Evolutionary conservation across 2,797 vertebrate species (phyloP).

Genomic region (Apogon talboti): DNA sequence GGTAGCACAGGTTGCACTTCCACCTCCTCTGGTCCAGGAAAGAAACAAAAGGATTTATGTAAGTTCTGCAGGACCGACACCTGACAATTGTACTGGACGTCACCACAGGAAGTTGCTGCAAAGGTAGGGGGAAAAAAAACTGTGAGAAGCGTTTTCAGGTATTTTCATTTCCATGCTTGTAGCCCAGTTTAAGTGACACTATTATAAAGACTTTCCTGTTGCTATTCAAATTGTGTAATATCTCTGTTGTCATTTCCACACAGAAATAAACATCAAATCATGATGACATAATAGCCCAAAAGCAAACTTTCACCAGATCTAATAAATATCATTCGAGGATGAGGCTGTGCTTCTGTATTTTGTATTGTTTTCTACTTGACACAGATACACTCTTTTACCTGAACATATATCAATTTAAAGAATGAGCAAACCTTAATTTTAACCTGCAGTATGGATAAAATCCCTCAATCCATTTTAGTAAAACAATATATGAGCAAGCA

Average conservation of each 20-base stretch:
- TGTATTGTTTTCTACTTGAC: no score
- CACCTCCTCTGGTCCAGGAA: constrained; percentile 96
- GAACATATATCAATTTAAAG: no score
- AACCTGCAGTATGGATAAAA: no score
- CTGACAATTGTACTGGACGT: constrained; percentile 96
- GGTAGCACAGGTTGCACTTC: constrained; percentile 96
- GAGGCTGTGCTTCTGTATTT: no score
- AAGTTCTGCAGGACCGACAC: constrained; percentile 95
- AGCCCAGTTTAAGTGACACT: constrained; percentile 19
- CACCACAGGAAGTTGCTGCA: constrained; percentile 95
- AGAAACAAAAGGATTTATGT: constrained; percentile 96
- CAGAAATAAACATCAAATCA: neutral
- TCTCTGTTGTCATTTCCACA: constrained; percentile 9
- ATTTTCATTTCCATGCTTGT: neutral
- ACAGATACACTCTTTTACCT: neutral
- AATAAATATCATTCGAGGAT: neutral
- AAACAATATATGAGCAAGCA: neutral
- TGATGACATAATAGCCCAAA: constrained; percentile 5
- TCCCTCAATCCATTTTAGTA: no score
- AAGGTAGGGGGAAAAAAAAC: constrained; percentile 28
- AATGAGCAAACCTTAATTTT: no score
- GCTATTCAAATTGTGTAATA: constrained; percentile 6
- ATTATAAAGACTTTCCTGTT: constrained; percentile 24
- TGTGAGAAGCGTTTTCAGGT: neutral
- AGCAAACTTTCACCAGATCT: constrained; percentile 1